phyloP scores from a whole-genome alignment of 2,888 invertebrate genomes.

The Tetragnatha montana region DNA sequence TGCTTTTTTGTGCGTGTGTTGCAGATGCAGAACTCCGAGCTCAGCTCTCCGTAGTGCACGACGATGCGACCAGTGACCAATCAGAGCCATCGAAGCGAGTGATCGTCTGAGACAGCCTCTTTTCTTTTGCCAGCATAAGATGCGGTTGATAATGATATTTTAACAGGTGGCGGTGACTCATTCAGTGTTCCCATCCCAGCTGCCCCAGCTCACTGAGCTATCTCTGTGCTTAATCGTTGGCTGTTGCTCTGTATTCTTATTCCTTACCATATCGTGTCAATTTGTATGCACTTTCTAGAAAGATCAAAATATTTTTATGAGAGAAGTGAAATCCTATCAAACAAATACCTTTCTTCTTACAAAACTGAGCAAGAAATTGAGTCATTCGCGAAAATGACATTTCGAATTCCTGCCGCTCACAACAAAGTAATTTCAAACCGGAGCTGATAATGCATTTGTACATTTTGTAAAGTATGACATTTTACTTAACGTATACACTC shows the following conservation, averaged over 20 bases:
- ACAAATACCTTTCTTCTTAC: conserved; percentile 20
- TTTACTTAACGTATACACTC: conserved; percentile 59
- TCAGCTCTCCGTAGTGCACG: conserved; percentile 64
- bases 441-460: conserved; percentile 51
- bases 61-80: conserved; percentile 39
- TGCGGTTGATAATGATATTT: conserved; percentile 40
- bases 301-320: conserved; percentile 60
- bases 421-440: conserved; percentile 57
- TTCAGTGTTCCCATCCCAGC: not conserved
- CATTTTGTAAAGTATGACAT: conserved; percentile 66
- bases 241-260: conserved; percentile 21
- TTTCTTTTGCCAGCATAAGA: conserved; percentile 28
- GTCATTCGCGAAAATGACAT: conserved; percentile 46
- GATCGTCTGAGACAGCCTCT: conserved; percentile 47
- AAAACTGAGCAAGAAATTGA: conserved; percentile 40
- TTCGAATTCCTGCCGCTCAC: conserved; percentile 58
- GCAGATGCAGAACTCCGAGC: conserved; percentile 67
- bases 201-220: conserved; percentile 30
- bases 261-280: conserved; percentile 48
- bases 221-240: conserved; percentile 46
- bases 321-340: conserved; percentile 18
- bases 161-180: not conserved
- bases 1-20: conserved; percentile 6
- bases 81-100: conserved; percentile 42
- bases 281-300: conserved; percentile 67